Base-by-base conservation (phyloP, 2,797 vertebrate genomes). In the Myotis vivesi region DNA sequence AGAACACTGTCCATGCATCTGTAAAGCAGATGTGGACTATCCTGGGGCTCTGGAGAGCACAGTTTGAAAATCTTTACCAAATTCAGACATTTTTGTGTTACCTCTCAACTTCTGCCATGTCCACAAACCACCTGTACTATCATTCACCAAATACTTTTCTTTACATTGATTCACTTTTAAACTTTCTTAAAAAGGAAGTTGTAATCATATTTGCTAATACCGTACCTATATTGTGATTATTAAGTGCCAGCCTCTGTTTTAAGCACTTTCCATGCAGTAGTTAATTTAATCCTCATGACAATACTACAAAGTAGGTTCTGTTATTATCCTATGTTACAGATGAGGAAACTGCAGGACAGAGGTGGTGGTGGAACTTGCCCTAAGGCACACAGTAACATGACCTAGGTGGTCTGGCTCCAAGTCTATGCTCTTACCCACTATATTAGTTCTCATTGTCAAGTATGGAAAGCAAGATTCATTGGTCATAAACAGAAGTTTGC, bases 21-120 rank as follows among this genome's bases (percentile, higher is more conserved):
- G 17, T 53, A 66, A 59, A 87, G 20, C 55, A 89, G 71, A 33
- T 69, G 20, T 55, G 30, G 46, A 62, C 46, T 28, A 25, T 59
- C 44, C 6, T 59, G 19, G 17, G 30, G 41, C 33, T 88, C 16
- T 57, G 17, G 49, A 71, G 38, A 66, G 44, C 36, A 41, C 7
- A 66, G n/a, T 20, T 44, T 20, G 49, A 30, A 94, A 88, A 94
- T 49, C 46, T 93, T 76, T 41, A 53, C 76, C 87, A 71, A 87
- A 62, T 44, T 46, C 3, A 51, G 30, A n/a, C 41, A 53, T 49
- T 86, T 95, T 66, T 72, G 23, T 84, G 44, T 71, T 55, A 13
- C 11, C 23, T 69, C 64, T 75, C 25, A 73, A 19, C n/a, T 72
- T 85, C 69, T 33, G 28, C 59, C 59, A 6, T 49, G 33, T 84